A percentile compares a stretch with the other conserved stretches of the same genome.
These are phyloP conservation scores for Pyrocephalus nanus DNA, from an alignment of 2,797 vertebrate genomes.

Conservation along the genomic window DNA sequence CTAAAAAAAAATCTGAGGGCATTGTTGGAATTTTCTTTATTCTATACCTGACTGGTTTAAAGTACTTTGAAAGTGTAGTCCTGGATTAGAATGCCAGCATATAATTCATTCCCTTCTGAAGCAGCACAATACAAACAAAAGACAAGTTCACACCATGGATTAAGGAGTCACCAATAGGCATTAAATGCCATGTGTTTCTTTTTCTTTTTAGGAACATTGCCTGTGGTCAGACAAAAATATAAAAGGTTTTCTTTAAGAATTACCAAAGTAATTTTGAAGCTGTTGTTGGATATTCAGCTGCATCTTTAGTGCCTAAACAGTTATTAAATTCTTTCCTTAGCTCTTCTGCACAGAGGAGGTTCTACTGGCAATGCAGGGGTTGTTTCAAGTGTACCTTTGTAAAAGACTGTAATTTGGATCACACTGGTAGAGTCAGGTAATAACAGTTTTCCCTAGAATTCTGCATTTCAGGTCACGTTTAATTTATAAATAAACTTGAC, in stretches of 20 bases:
- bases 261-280: not conserved
- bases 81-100: not conserved
- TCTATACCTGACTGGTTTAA: constrained; percentile 38
- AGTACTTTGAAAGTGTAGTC: not conserved
- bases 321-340: not conserved
- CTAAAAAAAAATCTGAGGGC: not conserved
- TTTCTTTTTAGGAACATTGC: not conserved
- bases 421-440: not conserved
- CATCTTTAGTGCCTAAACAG: not conserved
- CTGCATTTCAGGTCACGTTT: not conserved
- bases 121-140: not conserved
- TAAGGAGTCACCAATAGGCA: not conserved
- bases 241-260: not conserved
- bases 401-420: not conserved
- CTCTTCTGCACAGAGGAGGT: not conserved
- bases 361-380: not conserved
- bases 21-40: constrained; percentile 36
- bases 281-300: not conserved
- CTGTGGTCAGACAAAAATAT: not conserved
- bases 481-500: not conserved
- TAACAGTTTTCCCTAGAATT: not conserved
- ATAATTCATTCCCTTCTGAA: not conserved
- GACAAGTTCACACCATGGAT: not conserved
- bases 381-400: not conserved
- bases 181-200: not conserved